Evolutionary conservation across 30 jellyfish, hydroid and myxozoan genomes (phyloP), one percentile per base, ranked within the genome.

Genomic region (Aurelia coerulea): DNA sequence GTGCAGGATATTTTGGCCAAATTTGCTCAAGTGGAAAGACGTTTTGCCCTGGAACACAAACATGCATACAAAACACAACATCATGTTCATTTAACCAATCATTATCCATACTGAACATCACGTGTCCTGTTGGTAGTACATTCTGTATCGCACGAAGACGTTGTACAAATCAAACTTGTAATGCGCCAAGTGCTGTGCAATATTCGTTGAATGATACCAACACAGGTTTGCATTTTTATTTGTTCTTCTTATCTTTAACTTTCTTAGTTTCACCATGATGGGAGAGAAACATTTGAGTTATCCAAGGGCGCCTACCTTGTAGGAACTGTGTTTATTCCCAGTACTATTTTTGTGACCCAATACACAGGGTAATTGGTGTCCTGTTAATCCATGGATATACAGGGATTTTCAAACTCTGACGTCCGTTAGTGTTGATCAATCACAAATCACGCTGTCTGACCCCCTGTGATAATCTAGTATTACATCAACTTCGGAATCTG

Each of bases 21-120:
- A 29, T 31, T 10, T 81, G 90, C 50, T 10, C 54, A 10, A 32
- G 14, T 13, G 76, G 62, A 10, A 84, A 81, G 60, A 5, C 2
- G 3, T 81, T 66, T 65, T 81, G 90, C 74, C 90, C 90, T 46
- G 90, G 90, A 2, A 50, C 84, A 34, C 90, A 68, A 18, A 17
- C 83, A 6, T 81, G 90, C 60, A 68, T 81, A 10, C 37, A 23
- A 10, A 65, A 68, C 50, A 34, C 90, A 51, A 81, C 77, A 5
- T 2, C 75, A 23, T 81, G 90, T 35, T 54, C 62, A 17, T 81
- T 6, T 65, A 53, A 67, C 5, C 50, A 63, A 31, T 67, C 90
- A n/a, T 65, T 81, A n/a, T 10, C 53, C 68, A 52, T 51, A 17
- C 56, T 81, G 83, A 68, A 68, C 42, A 81, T 81, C 29, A 53